Evolutionary conservation across 2,113 vertebrate species (phyloP), one percentile per base, ranked within the genome.

Genomic region (Phrynosoma blainvillii): DNA sequence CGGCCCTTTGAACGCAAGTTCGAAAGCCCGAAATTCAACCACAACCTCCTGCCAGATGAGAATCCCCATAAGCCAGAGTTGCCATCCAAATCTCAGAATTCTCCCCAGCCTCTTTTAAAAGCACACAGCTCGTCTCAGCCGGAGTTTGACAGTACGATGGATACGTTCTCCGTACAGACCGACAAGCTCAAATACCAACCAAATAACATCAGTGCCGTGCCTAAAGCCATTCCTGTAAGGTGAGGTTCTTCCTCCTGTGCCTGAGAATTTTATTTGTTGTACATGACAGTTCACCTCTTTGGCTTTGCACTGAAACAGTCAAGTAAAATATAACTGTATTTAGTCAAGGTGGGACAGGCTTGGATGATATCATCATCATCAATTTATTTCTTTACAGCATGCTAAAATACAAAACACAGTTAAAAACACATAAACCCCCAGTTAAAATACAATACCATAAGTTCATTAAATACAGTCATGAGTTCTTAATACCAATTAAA

Each of bases 11-110:
- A 99, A 93, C 98, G 98, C 96, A 99, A 99, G 96, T 99, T 99
- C 68, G 98, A 99, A 91, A 99, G 99, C 88, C 99, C 98, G 0
- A 99, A 99, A 94, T 99, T 99, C 96, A 99, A 98, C 95, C 99
- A 99, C 94, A 99, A 99, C 93, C 98, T 99, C 92, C 96, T 99
- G 96, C 98, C 98, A 91, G 98, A 98, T 73, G 98, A 99, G 96
- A 95, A 96, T 79, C 95, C 95, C 68, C 96, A 96, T 92, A 99
- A 98, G 89, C 94, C 97, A 1, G 98, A 99, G 79, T 93, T 97
- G 91, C 94, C 97, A 89, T 93, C 96, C 12, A 98, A 98, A 94
- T 92, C 97, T 89, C 96, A 96, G 0, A 92, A 95, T 94, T 97
- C 96, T 95, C 95, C 92, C 89, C 97, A 95, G 87, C 93, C 97